Evolutionary conservation across 2,113 vertebrate species (phyloP), one percentile per base, ranked within the genome.

Genomic region (Notarius quadriscutis): DNA sequence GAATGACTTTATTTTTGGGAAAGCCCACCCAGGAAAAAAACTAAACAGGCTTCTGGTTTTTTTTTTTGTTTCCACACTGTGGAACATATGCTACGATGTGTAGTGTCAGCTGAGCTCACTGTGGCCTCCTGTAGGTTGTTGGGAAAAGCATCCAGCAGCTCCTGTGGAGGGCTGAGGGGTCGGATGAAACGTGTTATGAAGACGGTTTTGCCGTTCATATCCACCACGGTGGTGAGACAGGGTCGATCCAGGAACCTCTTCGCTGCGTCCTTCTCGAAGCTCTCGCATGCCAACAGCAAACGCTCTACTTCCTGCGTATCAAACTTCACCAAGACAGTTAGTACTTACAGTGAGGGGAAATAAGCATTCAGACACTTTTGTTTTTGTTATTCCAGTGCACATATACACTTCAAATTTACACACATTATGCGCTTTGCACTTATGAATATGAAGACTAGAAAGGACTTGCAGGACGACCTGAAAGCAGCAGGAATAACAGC

Each of bases 261-360:
- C 0, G 91, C 91, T 53, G 96, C 96, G 14, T 97, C 96, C 41
- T 91, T 93, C 92, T 97, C 96, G 80, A 97, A 99, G 82, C 91
- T 96, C 83, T 94, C 96, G 53, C 97, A 93, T 17, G 96, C 97
- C 92, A 95, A 96, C 78, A 99, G 96, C 81, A 99, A 89, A 60
- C 95, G 96, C 92, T 98, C 97, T 17, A 96, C 95, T 93, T 99
- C 98, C 85, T 97, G 95, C 84, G 96, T 96, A 91, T 99, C 97
- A 93, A 99, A 97, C 98, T 99, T 94, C 55, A 93, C 82, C 74
- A 87, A 48, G 27, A 81, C 34, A 81, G n/a, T 53, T 51, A 89
- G 62, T 41, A 15, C 18, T 22, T 30, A n/a, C 51, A 17, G 11
- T 72, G 69, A 50, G 4, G 11, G 11, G 12, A 57, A 6, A 11